Base-by-base conservation (phyloP, 2,888 invertebrate genomes). In the Acrobasis suavella region DNA sequence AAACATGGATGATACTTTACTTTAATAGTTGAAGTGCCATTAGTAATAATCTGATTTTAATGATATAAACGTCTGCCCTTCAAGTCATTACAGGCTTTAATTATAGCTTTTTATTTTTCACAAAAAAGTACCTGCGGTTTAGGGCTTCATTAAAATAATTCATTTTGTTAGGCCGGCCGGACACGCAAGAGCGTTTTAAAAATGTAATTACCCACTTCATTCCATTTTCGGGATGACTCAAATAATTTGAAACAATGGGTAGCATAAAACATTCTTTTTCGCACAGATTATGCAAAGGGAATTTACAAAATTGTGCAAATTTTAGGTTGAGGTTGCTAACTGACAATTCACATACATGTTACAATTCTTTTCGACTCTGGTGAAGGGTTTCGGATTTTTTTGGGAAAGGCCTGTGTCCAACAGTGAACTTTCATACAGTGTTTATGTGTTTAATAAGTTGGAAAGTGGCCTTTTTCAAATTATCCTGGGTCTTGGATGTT, bases 131-230 rank as follows among this genome's bases (percentile, higher is more conserved):
- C 58, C 64, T 64, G 49, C 60, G 69, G 70, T 73, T 69, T 74
- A 72, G 22, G 75, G 73, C 80, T 82, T 85, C 83, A 86, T 86
- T 87, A 87, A 81, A 87, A 87, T 86, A 86, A 87, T 87, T 85
- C 80, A 87, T 86, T 87, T 83, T 81, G 86, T 87, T 86, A 86
- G 77, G 75, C 78, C 74, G 70, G 74, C 77, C 77, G 76, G 78
- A 83, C 88, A 87, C 85, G 86, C 82, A 74, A 83, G 78, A 80
- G 74, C 78, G 82, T 82, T 86, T 83, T 81, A 46, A 46, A 46
- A 85, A 84, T 83, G 82, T 80, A 84, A 85, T 86, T 83, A 81
- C 72, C 69, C 69, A 67, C 68, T 66, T 65, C 67, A 65, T 54
- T 64, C 42, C 2, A 42, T 58, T 60, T 46, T 65, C 54, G 49